Evolutionary conservation across 1,140 invertebrate species (phyloP), one percentile per base, ranked within the genome.

Genomic region (Drosophila bipectinata): DNA sequence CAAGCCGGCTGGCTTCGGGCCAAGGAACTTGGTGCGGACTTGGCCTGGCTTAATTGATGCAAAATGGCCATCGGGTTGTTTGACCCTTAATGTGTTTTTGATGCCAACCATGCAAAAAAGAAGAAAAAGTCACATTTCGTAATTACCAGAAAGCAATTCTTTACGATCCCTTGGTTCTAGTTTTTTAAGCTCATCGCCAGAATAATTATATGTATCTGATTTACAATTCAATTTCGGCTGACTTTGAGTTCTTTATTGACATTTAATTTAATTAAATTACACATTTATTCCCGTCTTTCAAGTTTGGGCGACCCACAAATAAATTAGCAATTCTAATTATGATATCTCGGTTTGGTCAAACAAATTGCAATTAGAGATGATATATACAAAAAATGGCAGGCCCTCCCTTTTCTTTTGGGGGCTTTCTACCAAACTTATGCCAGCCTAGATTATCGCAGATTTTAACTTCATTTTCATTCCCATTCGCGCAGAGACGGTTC

Each of bases 311-410:
- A n/a, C 51, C 14, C 1, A 18, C 63, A 48, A 69, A 54, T 54
- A 48, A 69, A 79, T 79, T 79, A 63, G 68, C 76, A 79, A 73
- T 79, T 79, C 76, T 73, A 73, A 77, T 80, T 80, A 51, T 41
- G 59, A 34, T n/a, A 32, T 26, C 64, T 15, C 64, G 48, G 56
- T 52, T 52, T 32, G 57, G 32, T 44, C 48, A 53, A 45, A 61
- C 60, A 76, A 80, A 76, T 79, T 78, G 77, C 77, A 71, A 80
- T 80, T 80, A 80, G 73, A 77, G 63, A 78, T 71, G 32, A 39
- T 64, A 59, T 12, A 69, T 12, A n/a, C 34, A 7, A 48, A 45
- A 37, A 14, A 63, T 49, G 34, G 21, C 37, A 21, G 45, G 15
- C 41, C 61, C 3, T 6, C 32, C 4, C 15, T 5, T 63, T 61